Percentiles rank a stretch among this genome's conserved stretches.
Conservation (phyloP, 2,888 invertebrate species). For the Hyalella azteca region DNA sequence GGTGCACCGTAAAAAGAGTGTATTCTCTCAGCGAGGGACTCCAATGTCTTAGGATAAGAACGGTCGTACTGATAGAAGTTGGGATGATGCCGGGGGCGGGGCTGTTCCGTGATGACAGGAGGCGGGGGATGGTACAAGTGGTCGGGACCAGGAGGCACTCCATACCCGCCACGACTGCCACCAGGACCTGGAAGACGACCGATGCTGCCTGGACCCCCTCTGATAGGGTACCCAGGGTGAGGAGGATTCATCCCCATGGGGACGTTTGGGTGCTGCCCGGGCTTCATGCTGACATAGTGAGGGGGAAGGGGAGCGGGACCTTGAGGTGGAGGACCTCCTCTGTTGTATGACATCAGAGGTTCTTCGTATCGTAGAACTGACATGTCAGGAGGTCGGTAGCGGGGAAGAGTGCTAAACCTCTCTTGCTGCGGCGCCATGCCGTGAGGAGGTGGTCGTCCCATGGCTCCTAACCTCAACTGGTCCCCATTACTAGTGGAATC, state of each 20-base stretch:
- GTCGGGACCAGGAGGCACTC: slow-evolving; percentile 44
- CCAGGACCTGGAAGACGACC: slow-evolving; percentile 45
- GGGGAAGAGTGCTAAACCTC: slow-evolving; percentile 56
- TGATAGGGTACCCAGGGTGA: slow-evolving; percentile 73
- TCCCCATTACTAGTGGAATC: slow-evolving; percentile 84
- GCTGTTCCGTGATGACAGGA: slow-evolving; percentile 85
- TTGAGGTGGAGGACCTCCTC: slow-evolving; percentile 47
- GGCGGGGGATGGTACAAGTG: slow-evolving; percentile 70
- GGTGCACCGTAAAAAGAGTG: slow-evolving; percentile 66
- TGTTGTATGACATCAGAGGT: slow-evolving; percentile 51
- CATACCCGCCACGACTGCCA: slow-evolving; percentile 40
- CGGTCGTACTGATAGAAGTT: slow-evolving; percentile 89
- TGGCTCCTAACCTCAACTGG: slow-evolving; percentile 70
- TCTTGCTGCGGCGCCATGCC: slow-evolving; percentile 45
- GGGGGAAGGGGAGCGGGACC: slow-evolving; percentile 43
- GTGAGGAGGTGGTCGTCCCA: slow-evolving; percentile 58
- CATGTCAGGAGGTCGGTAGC: slow-evolving; percentile 57
- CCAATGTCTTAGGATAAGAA: slow-evolving; percentile 82
- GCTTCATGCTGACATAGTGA: slow-evolving; percentile 36
- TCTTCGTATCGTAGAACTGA: slow-evolving; percentile 53
- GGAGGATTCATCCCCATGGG: slow-evolving; percentile 60
- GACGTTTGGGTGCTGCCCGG: slow-evolving; percentile 69
- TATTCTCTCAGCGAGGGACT: slow-evolving; percentile 90
- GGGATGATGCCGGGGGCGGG: slow-evolving; percentile 75
- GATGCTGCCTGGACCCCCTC: slow-evolving; percentile 45